Evolutionary conservation across 1,140 invertebrate species (phyloP).

Genomic region (Eufriesea mexicana): DNA sequence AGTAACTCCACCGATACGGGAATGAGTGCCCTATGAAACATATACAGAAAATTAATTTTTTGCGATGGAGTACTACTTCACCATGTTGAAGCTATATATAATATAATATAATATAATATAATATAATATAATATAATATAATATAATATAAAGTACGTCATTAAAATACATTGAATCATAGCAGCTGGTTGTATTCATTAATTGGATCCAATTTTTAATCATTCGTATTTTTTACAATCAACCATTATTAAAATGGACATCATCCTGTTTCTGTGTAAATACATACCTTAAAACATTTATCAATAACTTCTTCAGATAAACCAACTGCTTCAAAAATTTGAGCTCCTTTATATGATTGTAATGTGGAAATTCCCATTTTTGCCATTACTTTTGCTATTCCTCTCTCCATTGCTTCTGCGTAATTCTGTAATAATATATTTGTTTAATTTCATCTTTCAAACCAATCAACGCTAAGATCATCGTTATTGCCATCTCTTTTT

Average conservation of each 20-base stretch:
- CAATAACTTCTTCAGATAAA: conserved; percentile 94
- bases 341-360: conserved; percentile 99
- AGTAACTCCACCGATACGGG: conserved; percentile 95
- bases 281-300: conserved; percentile 94
- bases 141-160: conserved; percentile 46
- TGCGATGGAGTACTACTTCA: not conserved
- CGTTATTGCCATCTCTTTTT: not conserved
- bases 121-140: not conserved
- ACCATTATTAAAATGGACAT: not conserved
- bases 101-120: not conserved
- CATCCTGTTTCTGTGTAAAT: not conserved
- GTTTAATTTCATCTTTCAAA: not conserved
- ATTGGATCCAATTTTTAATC: conserved; percentile 76
- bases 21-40: conserved; percentile 89
- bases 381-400: conserved; percentile 97
- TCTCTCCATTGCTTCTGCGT: conserved; percentile 88
- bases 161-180: conserved; percentile 65
- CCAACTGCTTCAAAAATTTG: conserved; percentile 99
- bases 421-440: conserved; percentile 82
- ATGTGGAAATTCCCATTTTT: conserved; percentile 99
- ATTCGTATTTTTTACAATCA: conserved; percentile 23
- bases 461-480: too few species aligned
- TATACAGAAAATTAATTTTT: not conserved
- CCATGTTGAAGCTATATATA: too few species aligned
- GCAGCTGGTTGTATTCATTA: conserved; percentile 57